Evolutionary conservation across 1,140 invertebrate species (phyloP).

Genomic region (Prorops nasuta): DNA sequence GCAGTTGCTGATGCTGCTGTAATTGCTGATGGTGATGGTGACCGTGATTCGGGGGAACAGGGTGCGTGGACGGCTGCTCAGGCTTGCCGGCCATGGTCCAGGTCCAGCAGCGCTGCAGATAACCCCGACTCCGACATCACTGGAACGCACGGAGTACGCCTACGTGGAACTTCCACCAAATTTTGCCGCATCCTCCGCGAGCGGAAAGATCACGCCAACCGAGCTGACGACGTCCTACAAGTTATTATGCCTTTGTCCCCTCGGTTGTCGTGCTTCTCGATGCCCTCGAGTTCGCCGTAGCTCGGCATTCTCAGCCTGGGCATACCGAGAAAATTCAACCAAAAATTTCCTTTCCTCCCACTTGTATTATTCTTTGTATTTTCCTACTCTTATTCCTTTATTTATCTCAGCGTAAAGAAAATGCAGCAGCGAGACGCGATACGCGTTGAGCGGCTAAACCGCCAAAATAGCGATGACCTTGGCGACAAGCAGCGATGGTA

Average conservation of each 20-base stretch:
- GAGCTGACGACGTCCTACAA: slow-evolving; percentile 8
- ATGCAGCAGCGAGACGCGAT: too few species aligned
- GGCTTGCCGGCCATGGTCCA: slow-evolving; percentile 59
- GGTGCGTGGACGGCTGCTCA: slow-evolving; percentile 54
- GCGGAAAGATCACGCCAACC: slow-evolving; percentile 18
- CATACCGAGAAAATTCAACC: too few species aligned
- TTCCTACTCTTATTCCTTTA: too few species aligned
- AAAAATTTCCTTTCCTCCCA: too few species aligned
- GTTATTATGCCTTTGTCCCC: neutral
- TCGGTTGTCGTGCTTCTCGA: neutral
- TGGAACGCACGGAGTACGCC: slow-evolving; percentile 52
- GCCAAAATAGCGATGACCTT: too few species aligned
- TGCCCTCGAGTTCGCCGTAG: slow-evolving; percentile 2
- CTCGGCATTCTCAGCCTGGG: slow-evolving; percentile 24
- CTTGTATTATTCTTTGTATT: too few species aligned
- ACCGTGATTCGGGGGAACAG: slow-evolving; percentile 48
- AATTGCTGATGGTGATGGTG: slow-evolving; percentile 44
- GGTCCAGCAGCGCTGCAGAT: slow-evolving; percentile 54
- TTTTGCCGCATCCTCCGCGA: slow-evolving; percentile 52
- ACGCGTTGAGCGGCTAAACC: too few species aligned
- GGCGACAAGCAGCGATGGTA: too few species aligned
- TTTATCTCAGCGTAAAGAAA: too few species aligned
- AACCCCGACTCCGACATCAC: slow-evolving; percentile 56
- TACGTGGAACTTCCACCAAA: slow-evolving; percentile 40
- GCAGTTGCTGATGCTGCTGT: slow-evolving; percentile 10